Percentiles rank a stretch among this genome's conserved stretches.
These are phyloP conservation scores for Noctua comes DNA, from an alignment of 2,888 invertebrate genomes.

Conservation along the genomic window DNA sequence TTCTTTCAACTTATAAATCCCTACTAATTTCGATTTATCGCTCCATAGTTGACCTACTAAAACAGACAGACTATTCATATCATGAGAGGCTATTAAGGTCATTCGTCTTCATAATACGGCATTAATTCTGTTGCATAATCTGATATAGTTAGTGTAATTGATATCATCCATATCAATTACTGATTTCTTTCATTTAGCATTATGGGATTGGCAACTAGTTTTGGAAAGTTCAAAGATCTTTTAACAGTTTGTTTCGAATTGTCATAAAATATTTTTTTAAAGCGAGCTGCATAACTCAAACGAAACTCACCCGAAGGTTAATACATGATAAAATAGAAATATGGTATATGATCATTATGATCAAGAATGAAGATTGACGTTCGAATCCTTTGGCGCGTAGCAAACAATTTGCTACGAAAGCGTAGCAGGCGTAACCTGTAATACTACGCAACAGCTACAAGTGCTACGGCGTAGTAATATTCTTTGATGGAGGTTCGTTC, in stretches of 20 bases:
- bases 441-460: not conserved
- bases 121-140: slow-evolving; percentile 50
- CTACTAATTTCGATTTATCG: not conserved
- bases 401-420: not conserved
- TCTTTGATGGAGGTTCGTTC: not conserved
- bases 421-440: not conserved
- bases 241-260: not conserved
- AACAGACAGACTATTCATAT: slow-evolving; percentile 39
- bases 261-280: not conserved
- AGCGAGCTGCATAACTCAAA: too few relatives aligned
- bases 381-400: not conserved
- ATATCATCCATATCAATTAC: too few relatives aligned
- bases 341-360: not conserved
- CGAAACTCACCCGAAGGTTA: not conserved
- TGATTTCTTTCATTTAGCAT: slow-evolving; percentile 27
- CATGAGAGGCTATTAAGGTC: slow-evolving; percentile 26
- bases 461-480: slow-evolving; percentile 20
- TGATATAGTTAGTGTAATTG: slow-evolving; percentile 30
- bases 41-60: slow-evolving; percentile 34
- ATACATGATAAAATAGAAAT: not conserved
- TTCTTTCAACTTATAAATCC: not conserved
- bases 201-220: not conserved
- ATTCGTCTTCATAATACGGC: slow-evolving; percentile 46
- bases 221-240: too few relatives aligned
- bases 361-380: not conserved